Base-by-base conservation (phyloP, 2,797 vertebrate genomes). In the Phoebastria nigripes region DNA sequence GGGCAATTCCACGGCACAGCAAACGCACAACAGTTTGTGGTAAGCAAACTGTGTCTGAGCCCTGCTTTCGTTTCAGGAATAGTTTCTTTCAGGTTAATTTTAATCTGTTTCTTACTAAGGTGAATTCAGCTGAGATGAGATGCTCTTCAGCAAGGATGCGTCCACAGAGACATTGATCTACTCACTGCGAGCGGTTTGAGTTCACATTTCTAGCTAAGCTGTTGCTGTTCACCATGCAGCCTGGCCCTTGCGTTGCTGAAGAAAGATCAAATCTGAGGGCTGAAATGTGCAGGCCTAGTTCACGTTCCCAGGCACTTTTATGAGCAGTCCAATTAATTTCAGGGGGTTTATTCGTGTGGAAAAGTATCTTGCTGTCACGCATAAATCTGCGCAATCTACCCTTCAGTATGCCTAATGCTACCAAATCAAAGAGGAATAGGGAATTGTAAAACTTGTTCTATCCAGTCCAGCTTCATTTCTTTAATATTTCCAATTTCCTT, bases 401-500 rank as follows among this genome's bases (percentile, higher is more conserved):
- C 87, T 89, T 83, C 67, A 20, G 77, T 74, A 74, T 0, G 2
- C 79, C 81, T 81, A 70, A 56, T 79, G 78, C 96, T 96, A 92
- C 83, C 88, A 89, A 94, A 94, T 96, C 92, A 94, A 93, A 88
- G 92, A 96, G 78, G 89, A 90, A 88, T 21, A 96, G 81, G 91
- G 91, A 97, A 96, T 14, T 86, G 86, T 66, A 95, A 89, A 97
- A 96, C 78, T 72, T 74, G 63, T 91, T 95, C 96, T 95, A 82
- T 90, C 66, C 85, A 91, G 90, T 90, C 76, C 70, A 82, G 51
- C 37, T 94, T 95, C 52, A 90, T 84, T 82, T 95, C 83, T 97
- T 97, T 86, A 83, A 67, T 82, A 90, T 95, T 95, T 96, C 93
- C 49, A 94, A 24, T 94, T 94, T 97, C 46, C 69, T 96, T 93